Evolutionary conservation across 2,797 vertebrate species (phyloP).

Genomic region (Aldrovandia affinis): DNA sequence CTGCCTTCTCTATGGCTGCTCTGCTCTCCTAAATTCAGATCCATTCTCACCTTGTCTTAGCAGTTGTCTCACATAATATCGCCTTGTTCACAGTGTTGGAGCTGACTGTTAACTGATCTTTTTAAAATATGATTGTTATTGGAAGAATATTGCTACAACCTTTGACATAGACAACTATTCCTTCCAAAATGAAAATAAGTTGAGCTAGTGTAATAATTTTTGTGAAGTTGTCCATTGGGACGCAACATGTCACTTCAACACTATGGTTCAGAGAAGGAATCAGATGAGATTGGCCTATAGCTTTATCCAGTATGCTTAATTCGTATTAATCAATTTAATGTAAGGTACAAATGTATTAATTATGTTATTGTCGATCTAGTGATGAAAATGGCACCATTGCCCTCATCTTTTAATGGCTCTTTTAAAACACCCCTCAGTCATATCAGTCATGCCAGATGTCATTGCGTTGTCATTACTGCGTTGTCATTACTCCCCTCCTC

Average conservation of each 20-base stretch:
- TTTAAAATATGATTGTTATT: neutral
- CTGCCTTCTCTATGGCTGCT: too few relatives aligned
- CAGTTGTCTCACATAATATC: neutral
- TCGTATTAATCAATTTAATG: neutral
- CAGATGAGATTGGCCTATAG: neutral
- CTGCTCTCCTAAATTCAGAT: neutral
- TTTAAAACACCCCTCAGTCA: neutral
- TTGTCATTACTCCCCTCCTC: neutral
- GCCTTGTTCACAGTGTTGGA: neutral
- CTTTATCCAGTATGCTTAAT: neutral
- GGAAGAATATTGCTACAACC: neutral
- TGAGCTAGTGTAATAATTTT: neutral
- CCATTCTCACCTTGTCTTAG: neutral
- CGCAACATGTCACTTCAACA: neutral
- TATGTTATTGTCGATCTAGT: neutral
- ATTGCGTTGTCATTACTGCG: neutral
- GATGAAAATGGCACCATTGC: neutral
- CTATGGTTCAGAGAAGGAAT: neutral
- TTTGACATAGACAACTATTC: neutral
- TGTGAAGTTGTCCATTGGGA: neutral
- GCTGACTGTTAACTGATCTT: neutral
- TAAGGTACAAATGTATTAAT: neutral
- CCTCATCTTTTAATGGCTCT: neutral
- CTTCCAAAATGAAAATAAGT: neutral
- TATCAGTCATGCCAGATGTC: neutral